phyloP scores from a whole-genome alignment of 2,113 vertebrate species.

The Neogobius melanostomus region DNA sequence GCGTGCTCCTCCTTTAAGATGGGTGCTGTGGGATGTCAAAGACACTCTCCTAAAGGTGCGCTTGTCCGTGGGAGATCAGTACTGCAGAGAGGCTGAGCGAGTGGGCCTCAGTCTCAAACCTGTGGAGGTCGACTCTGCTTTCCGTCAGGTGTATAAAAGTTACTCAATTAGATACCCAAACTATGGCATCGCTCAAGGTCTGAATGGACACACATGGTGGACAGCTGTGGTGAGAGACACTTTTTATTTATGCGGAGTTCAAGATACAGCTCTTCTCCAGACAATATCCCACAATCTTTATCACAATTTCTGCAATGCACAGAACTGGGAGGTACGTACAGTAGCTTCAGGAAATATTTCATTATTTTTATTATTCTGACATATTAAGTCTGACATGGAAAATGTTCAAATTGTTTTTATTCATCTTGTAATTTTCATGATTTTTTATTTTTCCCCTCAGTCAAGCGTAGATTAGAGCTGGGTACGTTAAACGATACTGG shows the following conservation, averaged over 20 bases:
- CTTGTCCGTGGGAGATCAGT: constrained; percentile 81
- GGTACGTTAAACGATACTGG: too few species aligned
- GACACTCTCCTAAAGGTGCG: constrained; percentile 89
- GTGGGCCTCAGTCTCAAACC: constrained; percentile 77
- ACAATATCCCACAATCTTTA: constrained; percentile 82
- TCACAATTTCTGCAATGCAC: constrained; percentile 74
- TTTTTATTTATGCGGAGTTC: constrained; percentile 79
- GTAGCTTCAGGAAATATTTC: too few species aligned
- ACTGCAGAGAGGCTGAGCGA: constrained; percentile 78
- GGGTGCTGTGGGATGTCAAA: constrained; percentile 92
- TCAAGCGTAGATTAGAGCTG: too few species aligned
- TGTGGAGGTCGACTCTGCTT: constrained; percentile 70
- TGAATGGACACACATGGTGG: constrained; percentile 88
- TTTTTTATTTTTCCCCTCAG: too few species aligned
- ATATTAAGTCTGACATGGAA: too few species aligned
- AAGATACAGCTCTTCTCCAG: constrained; percentile 66
- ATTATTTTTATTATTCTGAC: too few species aligned
- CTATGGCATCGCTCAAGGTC: constrained; percentile 82
- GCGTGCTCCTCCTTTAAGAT: constrained; percentile 66
- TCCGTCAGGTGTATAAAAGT: constrained; percentile 68
- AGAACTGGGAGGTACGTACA: constrained; percentile 83
- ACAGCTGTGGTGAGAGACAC: constrained; percentile 77
- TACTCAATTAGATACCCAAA: constrained; percentile 81
- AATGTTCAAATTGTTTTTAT: too few species aligned
- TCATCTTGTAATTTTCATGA: too few species aligned